Evolutionary conservation across 2,113 vertebrate genomes (phyloP).

Genomic region (Nymphicus hollandicus): DNA sequence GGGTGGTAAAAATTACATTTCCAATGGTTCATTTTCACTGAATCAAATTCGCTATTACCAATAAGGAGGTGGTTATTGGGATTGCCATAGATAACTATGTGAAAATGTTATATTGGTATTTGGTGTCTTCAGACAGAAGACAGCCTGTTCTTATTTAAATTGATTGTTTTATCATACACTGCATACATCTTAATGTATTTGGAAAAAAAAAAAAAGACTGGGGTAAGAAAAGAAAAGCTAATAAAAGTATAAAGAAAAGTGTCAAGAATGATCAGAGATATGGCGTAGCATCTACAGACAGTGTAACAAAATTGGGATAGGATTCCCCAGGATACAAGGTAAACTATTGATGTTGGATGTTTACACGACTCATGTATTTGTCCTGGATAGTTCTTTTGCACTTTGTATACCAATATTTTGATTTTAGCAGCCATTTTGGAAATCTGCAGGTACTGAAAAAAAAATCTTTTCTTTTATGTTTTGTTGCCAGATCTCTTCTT

Average conservation of each 20-base stretch:
- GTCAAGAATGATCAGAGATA: neutral
- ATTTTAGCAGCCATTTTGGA: neutral
- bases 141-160: neutral
- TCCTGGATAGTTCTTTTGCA: neutral
- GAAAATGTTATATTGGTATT: neutral
- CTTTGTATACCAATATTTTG: neutral
- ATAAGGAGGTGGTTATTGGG: neutral
- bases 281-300: rapidly evolving
- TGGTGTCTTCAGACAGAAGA: neutral
- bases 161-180: neutral
- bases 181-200: neutral
- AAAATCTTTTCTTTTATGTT: neutral
- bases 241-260: neutral
- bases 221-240: neutral
- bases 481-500: neutral
- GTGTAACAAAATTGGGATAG: neutral
- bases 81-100: neutral
- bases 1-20: neutral
- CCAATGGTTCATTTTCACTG: neutral
- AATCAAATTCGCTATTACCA: rapidly evolving
- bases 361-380: neutral
- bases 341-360: neutral
- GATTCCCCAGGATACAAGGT: neutral
- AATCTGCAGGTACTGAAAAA: neutral
- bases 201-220: neutral